phyloP scores from a whole-genome alignment of 2,113 vertebrate species.

The Ctenomys sociabilis region DNA sequence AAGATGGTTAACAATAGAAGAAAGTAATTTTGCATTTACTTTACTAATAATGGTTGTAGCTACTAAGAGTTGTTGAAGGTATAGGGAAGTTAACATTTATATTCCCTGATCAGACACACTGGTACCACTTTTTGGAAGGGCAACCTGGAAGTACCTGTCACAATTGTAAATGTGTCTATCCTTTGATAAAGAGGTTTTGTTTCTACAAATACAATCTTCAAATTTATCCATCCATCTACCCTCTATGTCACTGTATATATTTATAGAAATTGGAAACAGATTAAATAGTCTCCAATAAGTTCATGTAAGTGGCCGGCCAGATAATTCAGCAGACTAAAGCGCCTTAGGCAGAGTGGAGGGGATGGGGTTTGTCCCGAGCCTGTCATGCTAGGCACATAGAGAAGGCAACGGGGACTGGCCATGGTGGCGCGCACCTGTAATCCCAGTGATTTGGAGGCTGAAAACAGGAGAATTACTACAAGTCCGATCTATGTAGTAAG shows the following conservation, averaged over 20 bases:
- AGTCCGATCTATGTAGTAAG: no score
- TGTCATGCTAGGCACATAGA: no score
- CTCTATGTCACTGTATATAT: neutral
- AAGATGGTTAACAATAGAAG: neutral
- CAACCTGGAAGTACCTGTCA: neutral
- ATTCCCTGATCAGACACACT: neutral
- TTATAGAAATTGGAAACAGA: neutral
- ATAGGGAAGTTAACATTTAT: neutral
- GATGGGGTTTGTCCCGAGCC: no score
- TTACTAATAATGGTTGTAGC: neutral
- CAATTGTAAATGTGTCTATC: neutral
- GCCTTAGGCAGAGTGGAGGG: no score
- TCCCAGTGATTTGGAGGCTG: no score
- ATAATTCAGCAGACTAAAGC: no score
- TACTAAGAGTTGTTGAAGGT: neutral
- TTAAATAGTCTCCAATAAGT: neutral
- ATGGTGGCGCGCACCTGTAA: no score
- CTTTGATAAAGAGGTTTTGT: neutral
- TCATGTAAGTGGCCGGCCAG: neutral
- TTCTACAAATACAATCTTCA: neutral
- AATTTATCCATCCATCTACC: neutral
- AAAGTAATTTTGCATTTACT: neutral
- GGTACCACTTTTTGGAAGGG: neutral
- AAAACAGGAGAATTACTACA: no score
- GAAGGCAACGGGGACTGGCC: no score